A percentile compares a stretch with the other conserved stretches of the same genome.
These are phyloP conservation scores for Agapornis canus DNA, from an alignment of 2,797 vertebrate genomes.

Conservation along the genomic window DNA sequence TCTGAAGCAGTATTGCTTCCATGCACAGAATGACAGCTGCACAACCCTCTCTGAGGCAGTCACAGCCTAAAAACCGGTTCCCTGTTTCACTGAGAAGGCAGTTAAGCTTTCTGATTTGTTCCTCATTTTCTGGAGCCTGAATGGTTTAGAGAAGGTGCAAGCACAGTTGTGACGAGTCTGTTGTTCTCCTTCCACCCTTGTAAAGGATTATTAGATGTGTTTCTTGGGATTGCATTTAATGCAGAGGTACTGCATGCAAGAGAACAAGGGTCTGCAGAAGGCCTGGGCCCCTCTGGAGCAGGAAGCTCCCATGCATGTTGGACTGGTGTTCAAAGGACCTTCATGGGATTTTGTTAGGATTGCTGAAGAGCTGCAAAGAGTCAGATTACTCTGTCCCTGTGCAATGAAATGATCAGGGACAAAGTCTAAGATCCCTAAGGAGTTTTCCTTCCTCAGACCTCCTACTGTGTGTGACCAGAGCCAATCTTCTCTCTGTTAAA, in stretches of 20 bases:
- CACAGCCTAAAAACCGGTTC: background rate
- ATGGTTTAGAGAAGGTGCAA: background rate
- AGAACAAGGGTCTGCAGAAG: background rate
- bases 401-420: background rate
- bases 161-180: background rate
- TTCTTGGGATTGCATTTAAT: background rate
- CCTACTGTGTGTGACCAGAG: background rate
- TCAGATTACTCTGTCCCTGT: background rate
- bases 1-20: background rate
- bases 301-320: background rate
- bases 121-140: background rate
- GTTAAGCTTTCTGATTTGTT: background rate
- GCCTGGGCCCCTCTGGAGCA: background rate
- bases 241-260: background rate
- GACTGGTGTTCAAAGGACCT: background rate
- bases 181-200: background rate
- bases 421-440: background rate
- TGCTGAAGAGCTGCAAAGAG: background rate
- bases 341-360: background rate
- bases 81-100: background rate
- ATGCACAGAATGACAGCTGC: background rate
- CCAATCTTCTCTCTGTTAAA: slow-evolving; percentile 1
- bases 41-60: background rate
- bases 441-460: background rate
- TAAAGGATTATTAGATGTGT: background rate